phyloP scores from a whole-genome alignment of 2,113 vertebrate genomes.

The Sorex araneus region DNA sequence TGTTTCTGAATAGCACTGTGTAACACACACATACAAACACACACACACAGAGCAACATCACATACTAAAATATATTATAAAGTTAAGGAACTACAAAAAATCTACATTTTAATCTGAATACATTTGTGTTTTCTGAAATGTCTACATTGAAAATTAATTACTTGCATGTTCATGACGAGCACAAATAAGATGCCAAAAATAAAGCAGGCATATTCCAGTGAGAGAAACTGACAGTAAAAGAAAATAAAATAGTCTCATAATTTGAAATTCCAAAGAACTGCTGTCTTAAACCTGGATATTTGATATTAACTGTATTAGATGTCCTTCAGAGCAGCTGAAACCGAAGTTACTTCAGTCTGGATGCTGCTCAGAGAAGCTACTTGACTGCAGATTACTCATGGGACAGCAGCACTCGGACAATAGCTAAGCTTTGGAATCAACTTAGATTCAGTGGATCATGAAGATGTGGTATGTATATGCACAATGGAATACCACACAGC shows the following conservation, averaged over 20 bases:
- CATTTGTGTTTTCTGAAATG: not conserved
- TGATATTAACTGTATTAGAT: too few relatives aligned
- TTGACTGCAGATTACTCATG: not conserved
- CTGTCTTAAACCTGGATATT: not conserved
- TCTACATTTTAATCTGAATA: slow-evolving; percentile 24
- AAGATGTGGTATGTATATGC: too few relatives aligned
- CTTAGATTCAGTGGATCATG: too few relatives aligned
- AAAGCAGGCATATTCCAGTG: not conserved
- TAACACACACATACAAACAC: not conserved
- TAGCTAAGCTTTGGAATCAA: too few relatives aligned
- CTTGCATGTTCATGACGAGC: not conserved
- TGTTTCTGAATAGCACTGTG: not conserved
- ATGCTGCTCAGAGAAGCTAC: not conserved
- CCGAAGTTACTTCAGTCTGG: not conserved
- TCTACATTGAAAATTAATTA: slow-evolving; percentile 41
- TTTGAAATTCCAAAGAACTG: not conserved
- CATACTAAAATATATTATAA: not conserved
- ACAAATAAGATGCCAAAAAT: slow-evolving; percentile 56
- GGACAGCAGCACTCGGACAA: not conserved
- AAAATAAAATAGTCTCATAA: slow-evolving; percentile 10
- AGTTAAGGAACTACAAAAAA: not conserved
- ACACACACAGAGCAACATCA: not conserved
- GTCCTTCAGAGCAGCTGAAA: not conserved
- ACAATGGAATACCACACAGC: too few relatives aligned
- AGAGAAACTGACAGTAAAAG: not conserved